These are phyloP conservation scores for Drosophila macrospina DNA, from an alignment of 2,888 invertebrate species.

Conservation along the genomic window DNA sequence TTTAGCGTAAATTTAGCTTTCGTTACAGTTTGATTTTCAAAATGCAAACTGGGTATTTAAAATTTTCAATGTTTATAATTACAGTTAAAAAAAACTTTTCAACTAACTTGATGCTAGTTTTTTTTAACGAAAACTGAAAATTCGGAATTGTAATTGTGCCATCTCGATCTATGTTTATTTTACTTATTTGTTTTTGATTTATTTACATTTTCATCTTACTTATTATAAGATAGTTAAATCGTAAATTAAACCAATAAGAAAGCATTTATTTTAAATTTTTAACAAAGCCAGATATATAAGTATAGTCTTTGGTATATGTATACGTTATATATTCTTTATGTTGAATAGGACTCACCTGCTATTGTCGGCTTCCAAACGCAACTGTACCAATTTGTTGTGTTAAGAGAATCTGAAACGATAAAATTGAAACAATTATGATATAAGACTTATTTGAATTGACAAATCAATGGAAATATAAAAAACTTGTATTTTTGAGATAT, in stretches of 20 bases:
- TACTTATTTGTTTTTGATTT: neutral
- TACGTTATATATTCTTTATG: too few relatives aligned
- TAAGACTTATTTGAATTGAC: too few relatives aligned
- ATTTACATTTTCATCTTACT: neutral
- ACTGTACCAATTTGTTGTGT: conserved; percentile 1
- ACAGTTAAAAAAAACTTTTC: conserved; percentile 5
- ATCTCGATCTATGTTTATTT: too few relatives aligned
- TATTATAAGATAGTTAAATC: too few relatives aligned
- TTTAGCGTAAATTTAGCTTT: conserved; percentile 1
- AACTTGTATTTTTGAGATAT: neutral
- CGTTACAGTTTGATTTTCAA: conserved; percentile 1
- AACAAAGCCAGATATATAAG: too few relatives aligned
- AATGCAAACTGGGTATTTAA: conserved; percentile 5
- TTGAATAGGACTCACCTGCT: conserved; percentile 29
- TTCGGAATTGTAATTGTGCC: too few relatives aligned
- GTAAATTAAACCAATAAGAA: too few relatives aligned
- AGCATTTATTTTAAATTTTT: too few relatives aligned
- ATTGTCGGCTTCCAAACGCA: neutral
- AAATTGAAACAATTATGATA: neutral
- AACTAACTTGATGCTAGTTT: conserved; percentile 8
- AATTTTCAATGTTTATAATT: neutral
- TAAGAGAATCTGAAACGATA: conserved; percentile 16
- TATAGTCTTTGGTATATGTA: too few relatives aligned
- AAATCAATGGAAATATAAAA: neutral
- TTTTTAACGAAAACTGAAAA: neutral